Base-by-base conservation (phyloP, 1,140 invertebrate species). In the Pachyrhynchus sulphureomaculatus region DNA sequence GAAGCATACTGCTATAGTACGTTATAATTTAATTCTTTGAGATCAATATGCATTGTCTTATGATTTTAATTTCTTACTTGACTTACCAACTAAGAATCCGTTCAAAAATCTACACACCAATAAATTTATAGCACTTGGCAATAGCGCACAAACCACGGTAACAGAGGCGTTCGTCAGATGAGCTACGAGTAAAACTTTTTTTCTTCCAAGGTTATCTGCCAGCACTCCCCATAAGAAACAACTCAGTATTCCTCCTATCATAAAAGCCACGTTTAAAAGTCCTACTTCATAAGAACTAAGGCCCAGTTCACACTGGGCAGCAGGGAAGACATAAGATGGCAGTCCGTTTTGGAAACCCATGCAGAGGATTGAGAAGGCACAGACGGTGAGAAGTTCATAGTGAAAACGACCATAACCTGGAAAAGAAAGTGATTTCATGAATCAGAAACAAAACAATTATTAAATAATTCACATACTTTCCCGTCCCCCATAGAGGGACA, bases 311-410 rank as follows among this genome's bases (percentile, higher is more conserved):
- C 76, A 79, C 64, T 77, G 71, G 0, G 75, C 73, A 4, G 74
- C 62, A 13, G 76, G 75, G 13, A 77, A 71, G 13, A 79, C 63
- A 57, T 85, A 87, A 0, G 83, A 83, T 64, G 81, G 82, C 0
- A 84, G 73, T 17, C 80, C 82, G 72, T 84, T 85, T 72, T 86
- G 79, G 12, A 83, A 80, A 15, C 84, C 84, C 12, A 70, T 65
- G 45, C 65, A 72, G 45, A 75, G 63, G 45, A 77, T 75, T 6
- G 70, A 67, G 47, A 75, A 67, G 3, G 72, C 69, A 42, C 76
- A 76, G 18, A 72, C 70, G 15, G 72, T 70, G 8, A 75, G 64
- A 24, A 73, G 57, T 42, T 68, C 59, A 13, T 68, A 49, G 59
- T 78, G 76, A 58, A 76, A 78, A 34, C 52, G 62, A 34, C 76